phyloP scores from a whole-genome alignment of 2,888 invertebrate species.

The Rapana venosa region DNA sequence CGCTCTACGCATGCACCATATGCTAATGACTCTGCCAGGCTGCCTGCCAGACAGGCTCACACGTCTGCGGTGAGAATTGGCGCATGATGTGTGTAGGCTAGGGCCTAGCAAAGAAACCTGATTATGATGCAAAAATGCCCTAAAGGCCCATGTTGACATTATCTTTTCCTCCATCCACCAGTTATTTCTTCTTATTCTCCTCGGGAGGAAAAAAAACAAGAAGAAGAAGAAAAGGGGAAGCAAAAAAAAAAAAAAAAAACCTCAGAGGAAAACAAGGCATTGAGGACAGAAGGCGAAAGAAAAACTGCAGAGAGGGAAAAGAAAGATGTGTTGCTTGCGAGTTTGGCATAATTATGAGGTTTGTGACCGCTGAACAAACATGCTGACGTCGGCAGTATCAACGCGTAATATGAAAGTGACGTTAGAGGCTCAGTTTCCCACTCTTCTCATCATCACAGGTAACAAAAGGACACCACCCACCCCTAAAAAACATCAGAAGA shows the following conservation, averaged over 20 bases:
- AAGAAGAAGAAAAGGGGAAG: too few species aligned
- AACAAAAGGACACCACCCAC: too few species aligned
- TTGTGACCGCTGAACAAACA: too few species aligned
- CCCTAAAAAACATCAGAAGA: too few species aligned
- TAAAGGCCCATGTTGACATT: slow-evolving; percentile 8
- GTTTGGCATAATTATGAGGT: too few species aligned
- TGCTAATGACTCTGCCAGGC: slow-evolving; percentile 28
- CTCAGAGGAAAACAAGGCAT: not conserved
- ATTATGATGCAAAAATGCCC: slow-evolving; percentile 29
- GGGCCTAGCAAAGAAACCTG: not conserved
- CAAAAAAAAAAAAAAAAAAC: too few species aligned
- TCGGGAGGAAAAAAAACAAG: not conserved
- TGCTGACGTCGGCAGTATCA: too few species aligned
- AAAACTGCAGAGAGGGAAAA: not conserved
- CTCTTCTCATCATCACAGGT: too few species aligned
- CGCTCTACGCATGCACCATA: slow-evolving; percentile 35
- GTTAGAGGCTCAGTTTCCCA: too few species aligned
- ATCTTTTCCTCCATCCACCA: not conserved
- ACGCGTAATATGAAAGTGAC: too few species aligned
- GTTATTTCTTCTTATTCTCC: not conserved
- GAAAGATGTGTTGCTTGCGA: not conserved
- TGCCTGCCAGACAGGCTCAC: not conserved
- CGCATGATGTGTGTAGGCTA: not conserved
- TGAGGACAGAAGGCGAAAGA: not conserved
- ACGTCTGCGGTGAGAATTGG: slow-evolving; percentile 10